These are phyloP conservation scores for Euura lappo DNA, from an alignment of 1,140 invertebrate species.

Conservation along the genomic window DNA sequence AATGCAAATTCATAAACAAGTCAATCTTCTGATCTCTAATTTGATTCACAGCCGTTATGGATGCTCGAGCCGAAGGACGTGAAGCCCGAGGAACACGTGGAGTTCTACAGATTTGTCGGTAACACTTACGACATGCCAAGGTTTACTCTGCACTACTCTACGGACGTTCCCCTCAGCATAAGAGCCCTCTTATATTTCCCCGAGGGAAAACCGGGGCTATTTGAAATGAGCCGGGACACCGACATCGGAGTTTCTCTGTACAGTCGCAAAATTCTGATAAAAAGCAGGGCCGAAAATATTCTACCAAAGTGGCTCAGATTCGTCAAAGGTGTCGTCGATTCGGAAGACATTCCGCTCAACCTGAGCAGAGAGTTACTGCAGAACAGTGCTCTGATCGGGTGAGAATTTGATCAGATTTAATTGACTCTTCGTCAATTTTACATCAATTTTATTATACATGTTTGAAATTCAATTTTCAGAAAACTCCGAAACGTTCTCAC, in stretches of 20 bases:
- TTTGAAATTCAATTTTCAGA: slow-evolving; percentile 59
- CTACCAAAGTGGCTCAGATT: slow-evolving; percentile 95
- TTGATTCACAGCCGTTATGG: slow-evolving; percentile 83
- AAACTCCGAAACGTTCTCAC: slow-evolving; percentile 88
- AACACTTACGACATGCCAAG: slow-evolving; percentile 85
- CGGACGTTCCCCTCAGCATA: slow-evolving; percentile 92
- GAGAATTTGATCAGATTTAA: slow-evolving; percentile 35
- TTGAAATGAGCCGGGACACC: slow-evolving; percentile 87
- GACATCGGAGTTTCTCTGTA: slow-evolving; percentile 87
- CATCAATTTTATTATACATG: slow-evolving; percentile 12
- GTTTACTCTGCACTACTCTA: slow-evolving; percentile 82
- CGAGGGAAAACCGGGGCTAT: slow-evolving; percentile 85
- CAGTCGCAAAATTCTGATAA: slow-evolving; percentile 88
- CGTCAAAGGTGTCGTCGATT: slow-evolving; percentile 96
- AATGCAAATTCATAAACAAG: slow-evolving; percentile 13
- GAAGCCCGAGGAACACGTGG: slow-evolving; percentile 83
- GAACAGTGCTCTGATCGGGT: slow-evolving; percentile 90
- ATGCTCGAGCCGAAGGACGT: slow-evolving; percentile 89
- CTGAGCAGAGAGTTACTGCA: slow-evolving; percentile 94
- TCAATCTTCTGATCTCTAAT: slow-evolving; percentile 10
- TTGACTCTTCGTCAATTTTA: background rate
- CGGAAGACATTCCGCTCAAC: slow-evolving; percentile 97
- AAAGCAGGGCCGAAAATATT: slow-evolving; percentile 88
- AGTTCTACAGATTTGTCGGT: slow-evolving; percentile 90
- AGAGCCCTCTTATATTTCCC: slow-evolving; percentile 92